Base-by-base conservation (phyloP, 92 coral and sea anemone genomes). In the Phenganax marumi region DNA sequence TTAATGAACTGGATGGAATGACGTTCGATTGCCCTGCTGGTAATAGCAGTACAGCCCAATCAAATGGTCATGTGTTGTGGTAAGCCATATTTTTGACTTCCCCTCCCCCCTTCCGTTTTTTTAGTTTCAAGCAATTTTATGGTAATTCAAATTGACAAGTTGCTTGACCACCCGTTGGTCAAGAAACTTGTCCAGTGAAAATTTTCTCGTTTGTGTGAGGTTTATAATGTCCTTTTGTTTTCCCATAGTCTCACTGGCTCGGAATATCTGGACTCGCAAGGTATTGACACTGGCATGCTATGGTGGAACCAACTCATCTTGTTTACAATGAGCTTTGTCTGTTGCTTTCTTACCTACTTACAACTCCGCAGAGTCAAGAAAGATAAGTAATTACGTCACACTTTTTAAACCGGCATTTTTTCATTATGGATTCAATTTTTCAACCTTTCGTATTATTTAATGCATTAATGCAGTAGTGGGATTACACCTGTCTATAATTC, bases 1-100 rank as follows among this genome's bases (percentile, higher is more conserved):
- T 93, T 21, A 93, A 93, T 77, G 97, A 93, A 66, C 76, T 93
- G 68, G 88, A 89, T 84, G 93, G 96, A 75, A 91, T 93, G 97
- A 71, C 21, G 21, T 93, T 93, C 73, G 43, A 70, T 66, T 90
- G 83, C 26, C 69, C 76, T 51, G 26, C 47, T 7, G 47, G 1
- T 1, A 14, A 3, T 46, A 64, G 43, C 12, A 83, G 73, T 50
- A 84, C 65, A 65, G 82, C 86, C 6, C 77, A 61, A 6, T 50
- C 51, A 12, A 22, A 19, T 12, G 5, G 18, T 21, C 25, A 48
- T 6, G 18, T 39, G 11, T 24, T 22, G 24, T 75, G 80, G 80
- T 75, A 55, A 75, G 66, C 7, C 7, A 58, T 58, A 58, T 58
- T 58, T 58, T 58, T 18, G 21, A 7, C 22, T 7, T 56, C 18